These are phyloP conservation scores for Ceyx melanurus DNA, from an alignment of 2,113 vertebrate species.

Conservation along the genomic window DNA sequence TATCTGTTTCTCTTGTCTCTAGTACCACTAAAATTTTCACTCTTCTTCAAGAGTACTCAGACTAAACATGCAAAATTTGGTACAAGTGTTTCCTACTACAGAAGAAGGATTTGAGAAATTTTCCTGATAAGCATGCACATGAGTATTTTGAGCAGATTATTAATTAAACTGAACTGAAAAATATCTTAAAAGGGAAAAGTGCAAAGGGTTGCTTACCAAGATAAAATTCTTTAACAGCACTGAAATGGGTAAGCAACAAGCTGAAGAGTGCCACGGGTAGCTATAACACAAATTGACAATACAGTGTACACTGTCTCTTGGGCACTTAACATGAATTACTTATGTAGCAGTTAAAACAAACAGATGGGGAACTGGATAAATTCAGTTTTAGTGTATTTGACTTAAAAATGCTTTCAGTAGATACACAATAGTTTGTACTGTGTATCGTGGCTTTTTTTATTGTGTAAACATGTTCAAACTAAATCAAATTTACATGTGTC, in stretches of 20 bases:
- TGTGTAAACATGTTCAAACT: not conserved
- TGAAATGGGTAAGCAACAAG: not conserved
- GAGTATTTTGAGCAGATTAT: not conserved
- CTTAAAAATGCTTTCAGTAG: not conserved
- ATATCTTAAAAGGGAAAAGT: not conserved
- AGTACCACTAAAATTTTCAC: not conserved
- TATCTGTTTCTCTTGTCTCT: not conserved
- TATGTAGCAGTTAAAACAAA: not conserved
- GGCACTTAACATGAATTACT: not conserved
- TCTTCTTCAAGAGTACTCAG: not conserved
- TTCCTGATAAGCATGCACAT: not conserved
- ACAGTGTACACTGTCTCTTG: not conserved
- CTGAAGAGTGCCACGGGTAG: not conserved
- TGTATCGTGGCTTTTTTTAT: not conserved
- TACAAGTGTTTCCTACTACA: not conserved
- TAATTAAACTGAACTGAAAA: conserved; percentile 26
- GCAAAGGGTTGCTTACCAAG: not conserved
- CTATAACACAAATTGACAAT: not conserved
- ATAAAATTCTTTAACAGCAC: not conserved
- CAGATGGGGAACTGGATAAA: not conserved
- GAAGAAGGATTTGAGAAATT: conserved; percentile 12
- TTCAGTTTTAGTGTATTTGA: not conserved
- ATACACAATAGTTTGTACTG: not conserved
- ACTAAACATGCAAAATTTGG: not conserved
- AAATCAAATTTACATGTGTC: not conserved